These are phyloP conservation scores for Lytechinus variegatus DNA, from an alignment of 35 echinoderm and acorn worm genomes.

Conservation along the genomic window DNA sequence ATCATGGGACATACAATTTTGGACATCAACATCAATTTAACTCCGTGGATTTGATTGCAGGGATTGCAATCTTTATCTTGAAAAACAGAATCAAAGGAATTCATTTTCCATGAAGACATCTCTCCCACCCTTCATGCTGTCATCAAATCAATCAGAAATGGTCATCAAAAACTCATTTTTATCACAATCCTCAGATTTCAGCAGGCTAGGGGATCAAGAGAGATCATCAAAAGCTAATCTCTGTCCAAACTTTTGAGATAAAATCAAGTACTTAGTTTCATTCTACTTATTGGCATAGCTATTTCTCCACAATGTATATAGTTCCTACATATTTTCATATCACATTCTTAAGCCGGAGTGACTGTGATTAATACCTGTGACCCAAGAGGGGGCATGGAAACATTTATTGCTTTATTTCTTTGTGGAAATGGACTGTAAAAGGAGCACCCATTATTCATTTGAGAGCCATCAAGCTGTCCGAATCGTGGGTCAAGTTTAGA, in stretches of 20 bases:
- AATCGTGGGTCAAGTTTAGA: neutral
- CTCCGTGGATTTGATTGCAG: too few relatives aligned
- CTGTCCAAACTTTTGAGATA: neutral
- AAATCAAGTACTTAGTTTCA: constrained; percentile 7
- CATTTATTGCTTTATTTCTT: constrained; percentile 13
- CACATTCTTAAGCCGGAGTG: neutral
- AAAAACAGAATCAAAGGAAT: neutral
- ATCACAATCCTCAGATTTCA: neutral
- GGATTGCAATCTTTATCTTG: too few relatives aligned
- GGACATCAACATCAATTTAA: too few relatives aligned
- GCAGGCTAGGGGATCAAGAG: neutral
- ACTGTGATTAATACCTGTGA: neutral
- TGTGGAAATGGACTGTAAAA: neutral
- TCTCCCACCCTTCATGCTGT: neutral
- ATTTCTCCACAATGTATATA: too few relatives aligned
- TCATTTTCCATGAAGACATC: neutral
- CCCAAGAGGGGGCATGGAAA: neutral
- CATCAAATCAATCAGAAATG: neutral
- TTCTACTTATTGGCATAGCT: neutral
- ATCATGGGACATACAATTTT: too few relatives aligned
- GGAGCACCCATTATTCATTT: neutral
- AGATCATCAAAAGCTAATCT: neutral
- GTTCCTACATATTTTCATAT: too few relatives aligned
- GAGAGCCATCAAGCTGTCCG: neutral
- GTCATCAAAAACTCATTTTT: constrained; percentile 6